Conservation (phyloP, 2,888 invertebrate species). For the Acronicta psi region DNA sequence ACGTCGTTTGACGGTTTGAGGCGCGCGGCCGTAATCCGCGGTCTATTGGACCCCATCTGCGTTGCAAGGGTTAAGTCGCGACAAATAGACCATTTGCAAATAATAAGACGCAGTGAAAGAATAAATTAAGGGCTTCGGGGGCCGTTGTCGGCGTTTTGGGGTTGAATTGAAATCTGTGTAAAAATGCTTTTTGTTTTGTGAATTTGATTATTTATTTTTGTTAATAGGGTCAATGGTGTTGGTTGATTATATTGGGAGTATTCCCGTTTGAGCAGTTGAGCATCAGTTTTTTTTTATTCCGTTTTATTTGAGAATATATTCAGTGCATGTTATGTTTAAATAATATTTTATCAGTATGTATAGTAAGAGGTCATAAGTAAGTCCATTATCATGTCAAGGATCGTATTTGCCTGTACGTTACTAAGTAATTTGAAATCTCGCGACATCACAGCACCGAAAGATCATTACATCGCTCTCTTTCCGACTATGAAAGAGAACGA, state of each 20-base stretch:
- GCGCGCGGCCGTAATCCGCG: constrained; percentile 83
- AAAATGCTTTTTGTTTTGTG: constrained; percentile 50
- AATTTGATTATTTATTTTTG: constrained; percentile 37
- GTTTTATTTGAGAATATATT: too few species aligned
- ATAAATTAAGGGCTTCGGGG: constrained; percentile 82
- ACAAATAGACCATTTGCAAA: constrained; percentile 89
- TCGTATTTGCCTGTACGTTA: too few species aligned
- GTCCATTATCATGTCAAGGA: too few species aligned
- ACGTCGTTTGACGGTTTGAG: constrained; percentile 86
- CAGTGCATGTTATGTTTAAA: too few species aligned
- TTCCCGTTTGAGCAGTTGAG: too few species aligned
- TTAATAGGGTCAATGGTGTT: not conserved
- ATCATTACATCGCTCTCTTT: too few species aligned
- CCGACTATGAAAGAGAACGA: too few species aligned
- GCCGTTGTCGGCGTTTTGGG: constrained; percentile 52
- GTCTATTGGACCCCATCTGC: constrained; percentile 85
- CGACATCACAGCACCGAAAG: too few species aligned
- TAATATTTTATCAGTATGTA: too few species aligned
- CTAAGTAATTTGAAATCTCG: too few species aligned
- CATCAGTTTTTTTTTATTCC: too few species aligned
- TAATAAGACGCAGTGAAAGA: constrained; percentile 89
- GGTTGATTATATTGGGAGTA: constrained; percentile 6
- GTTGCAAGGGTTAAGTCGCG: constrained; percentile 87
- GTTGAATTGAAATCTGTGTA: constrained; percentile 57
- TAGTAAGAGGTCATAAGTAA: too few species aligned